Percentiles rank a stretch among this genome's conserved stretches.
These are phyloP conservation scores for Chionoecetes opilio DNA, from an alignment of 1,140 invertebrate genomes.

Conservation along the genomic window DNA sequence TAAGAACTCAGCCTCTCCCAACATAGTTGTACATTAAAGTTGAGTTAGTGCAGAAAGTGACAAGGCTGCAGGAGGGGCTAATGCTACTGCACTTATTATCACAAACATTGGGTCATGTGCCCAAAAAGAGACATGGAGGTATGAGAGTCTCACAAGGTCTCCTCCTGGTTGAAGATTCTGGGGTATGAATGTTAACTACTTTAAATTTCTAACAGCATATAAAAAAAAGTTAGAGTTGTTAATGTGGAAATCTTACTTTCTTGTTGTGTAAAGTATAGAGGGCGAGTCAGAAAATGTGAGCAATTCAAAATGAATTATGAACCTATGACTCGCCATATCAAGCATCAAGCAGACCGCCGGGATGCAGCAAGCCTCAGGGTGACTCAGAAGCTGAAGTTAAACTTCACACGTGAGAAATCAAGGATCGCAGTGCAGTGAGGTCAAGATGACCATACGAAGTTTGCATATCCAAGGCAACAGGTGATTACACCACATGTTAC, in stretches of 20 bases:
- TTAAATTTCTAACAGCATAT: slow-evolving; percentile 43
- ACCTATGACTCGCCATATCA: slow-evolving; percentile 67
- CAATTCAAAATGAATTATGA: slow-evolving; percentile 59
- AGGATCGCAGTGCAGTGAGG: slow-evolving; percentile 60
- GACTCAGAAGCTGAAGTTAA: slow-evolving; percentile 63
- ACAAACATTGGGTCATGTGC: not conserved
- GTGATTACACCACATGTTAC: not conserved
- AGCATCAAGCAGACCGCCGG: slow-evolving; percentile 74
- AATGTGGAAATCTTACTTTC: slow-evolving; percentile 63
- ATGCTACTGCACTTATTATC: not conserved
- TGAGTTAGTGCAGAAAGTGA: slow-evolving; percentile 11
- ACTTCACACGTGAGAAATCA: slow-evolving; percentile 74
- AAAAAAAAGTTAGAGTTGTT: slow-evolving; percentile 64
- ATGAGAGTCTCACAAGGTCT: slow-evolving; percentile 62
- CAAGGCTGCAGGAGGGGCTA: not conserved
- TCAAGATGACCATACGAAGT: slow-evolving; percentile 19
- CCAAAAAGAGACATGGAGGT: slow-evolving; percentile 48
- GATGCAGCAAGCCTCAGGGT: slow-evolving; percentile 75
- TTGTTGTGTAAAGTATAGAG: slow-evolving; percentile 52
- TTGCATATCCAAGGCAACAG: not conserved
- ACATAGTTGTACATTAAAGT: not conserved
- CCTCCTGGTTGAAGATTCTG: slow-evolving; percentile 57
- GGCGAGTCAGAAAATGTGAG: slow-evolving; percentile 64
- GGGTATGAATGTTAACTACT: slow-evolving; percentile 49
- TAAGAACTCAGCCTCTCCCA: slow-evolving; percentile 1